Evolutionary conservation across 1,140 invertebrate species (phyloP).

Genomic region (Platyscapa corneri): DNA sequence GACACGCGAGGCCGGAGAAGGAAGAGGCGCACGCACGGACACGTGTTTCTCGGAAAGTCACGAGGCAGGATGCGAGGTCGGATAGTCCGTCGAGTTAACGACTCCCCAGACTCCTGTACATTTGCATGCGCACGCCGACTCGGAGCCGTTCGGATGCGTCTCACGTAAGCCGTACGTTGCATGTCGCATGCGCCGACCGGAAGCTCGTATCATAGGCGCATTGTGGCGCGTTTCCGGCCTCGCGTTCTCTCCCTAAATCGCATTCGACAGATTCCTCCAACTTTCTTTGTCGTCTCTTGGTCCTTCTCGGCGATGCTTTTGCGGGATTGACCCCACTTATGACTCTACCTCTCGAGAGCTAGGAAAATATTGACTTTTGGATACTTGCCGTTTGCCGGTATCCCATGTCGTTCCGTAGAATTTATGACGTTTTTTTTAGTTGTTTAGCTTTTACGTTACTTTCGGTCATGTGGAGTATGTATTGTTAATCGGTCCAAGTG

Average conservation of each 20-base stretch:
- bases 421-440: too few relatives aligned
- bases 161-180: slow-evolving; percentile 58
- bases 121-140: neutral
- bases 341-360: neutral
- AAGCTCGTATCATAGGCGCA: slow-evolving; percentile 66
- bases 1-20: neutral
- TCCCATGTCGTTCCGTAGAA: too few relatives aligned
- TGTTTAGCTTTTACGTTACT: too few relatives aligned
- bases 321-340: neutral
- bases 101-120: neutral
- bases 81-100: neutral
- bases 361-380: neutral
- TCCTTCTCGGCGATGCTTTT: slow-evolving; percentile 48
- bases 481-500: too few relatives aligned
- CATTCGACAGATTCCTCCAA: neutral
- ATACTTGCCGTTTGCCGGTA: too few relatives aligned
- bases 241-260: slow-evolving; percentile 31
- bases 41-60: slow-evolving; percentile 52
- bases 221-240: slow-evolving; percentile 64
- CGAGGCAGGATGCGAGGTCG: slow-evolving; percentile 55
- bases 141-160: slow-evolving; percentile 71
- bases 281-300: slow-evolving; percentile 52
- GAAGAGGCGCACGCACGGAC: slow-evolving; percentile 16
- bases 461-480: too few relatives aligned
- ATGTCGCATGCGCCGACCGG: slow-evolving; percentile 58